phyloP scores from a whole-genome alignment of 2,113 vertebrate species.

The Tyto alba region DNA sequence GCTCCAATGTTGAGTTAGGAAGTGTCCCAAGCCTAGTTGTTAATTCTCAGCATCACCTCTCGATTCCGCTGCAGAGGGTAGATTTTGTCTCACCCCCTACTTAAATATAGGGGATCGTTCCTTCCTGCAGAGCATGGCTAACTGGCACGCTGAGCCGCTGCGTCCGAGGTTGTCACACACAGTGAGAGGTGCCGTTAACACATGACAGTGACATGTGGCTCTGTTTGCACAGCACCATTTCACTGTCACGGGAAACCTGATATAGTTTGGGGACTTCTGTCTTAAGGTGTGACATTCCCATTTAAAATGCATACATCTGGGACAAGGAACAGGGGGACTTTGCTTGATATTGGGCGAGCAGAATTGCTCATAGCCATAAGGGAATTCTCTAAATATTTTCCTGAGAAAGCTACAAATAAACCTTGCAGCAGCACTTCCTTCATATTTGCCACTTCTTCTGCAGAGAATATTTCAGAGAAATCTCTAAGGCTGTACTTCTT shows the following conservation, averaged over 20 bases:
- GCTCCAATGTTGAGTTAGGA: not conserved
- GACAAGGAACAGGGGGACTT: not conserved
- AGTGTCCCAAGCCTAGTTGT: not conserved
- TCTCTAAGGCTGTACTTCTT: not conserved
- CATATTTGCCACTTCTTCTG: not conserved
- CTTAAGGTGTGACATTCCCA: not conserved
- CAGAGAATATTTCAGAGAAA: not conserved
- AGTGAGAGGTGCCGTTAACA: not conserved
- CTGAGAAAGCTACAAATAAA: not conserved
- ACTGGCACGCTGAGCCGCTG: not conserved
- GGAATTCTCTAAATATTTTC: not conserved
- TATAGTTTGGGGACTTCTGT: not conserved
- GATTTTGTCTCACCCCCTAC: not conserved
- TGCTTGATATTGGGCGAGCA: not conserved
- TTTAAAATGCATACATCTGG: not conserved
- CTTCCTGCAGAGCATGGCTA: not conserved
- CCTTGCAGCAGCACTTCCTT: not conserved
- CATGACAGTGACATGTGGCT: not conserved
- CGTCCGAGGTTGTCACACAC: not conserved
- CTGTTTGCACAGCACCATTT: not conserved
- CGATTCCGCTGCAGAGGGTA: not conserved
- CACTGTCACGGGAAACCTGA: not conserved
- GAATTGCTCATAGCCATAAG: not conserved
- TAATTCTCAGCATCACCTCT: not conserved
- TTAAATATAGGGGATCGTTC: not conserved